These are phyloP conservation scores for sheep (Ovis aries) DNA, from an alignment of 2,113 vertebrate species.

Conservation along the genomic window DNA sequence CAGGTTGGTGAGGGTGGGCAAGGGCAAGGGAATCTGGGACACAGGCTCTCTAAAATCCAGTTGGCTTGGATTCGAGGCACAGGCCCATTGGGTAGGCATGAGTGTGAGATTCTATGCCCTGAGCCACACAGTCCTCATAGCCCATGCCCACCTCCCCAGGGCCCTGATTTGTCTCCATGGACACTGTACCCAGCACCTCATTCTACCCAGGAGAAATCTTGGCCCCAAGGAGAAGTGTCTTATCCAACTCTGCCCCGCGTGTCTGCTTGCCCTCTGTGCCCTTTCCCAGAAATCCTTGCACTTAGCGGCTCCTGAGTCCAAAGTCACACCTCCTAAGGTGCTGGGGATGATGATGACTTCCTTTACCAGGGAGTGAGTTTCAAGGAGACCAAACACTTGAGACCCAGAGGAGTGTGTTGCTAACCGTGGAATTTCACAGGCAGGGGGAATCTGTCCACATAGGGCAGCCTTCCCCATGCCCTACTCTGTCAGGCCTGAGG, in stretches of 20 bases:
- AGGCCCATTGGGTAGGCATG: accelerated
- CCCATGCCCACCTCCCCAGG: accelerated
- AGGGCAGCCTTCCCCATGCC: background rate
- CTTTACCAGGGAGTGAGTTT: background rate
- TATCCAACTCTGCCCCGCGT: accelerated
- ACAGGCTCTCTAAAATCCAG: background rate
- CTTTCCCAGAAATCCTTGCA: background rate
- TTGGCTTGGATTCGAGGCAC: background rate
- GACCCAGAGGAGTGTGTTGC: background rate
- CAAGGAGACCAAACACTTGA: background rate
- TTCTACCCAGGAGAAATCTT: background rate
- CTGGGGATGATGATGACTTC: background rate
- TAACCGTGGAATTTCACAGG: background rate
- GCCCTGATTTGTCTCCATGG: background rate
- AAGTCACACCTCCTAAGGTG: background rate
- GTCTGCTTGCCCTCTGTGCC: accelerated
- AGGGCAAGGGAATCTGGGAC: background rate
- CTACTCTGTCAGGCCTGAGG: background rate
- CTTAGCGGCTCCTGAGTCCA: background rate
- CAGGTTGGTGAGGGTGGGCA: background rate
- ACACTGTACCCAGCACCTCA: no score
- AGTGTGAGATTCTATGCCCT: background rate
- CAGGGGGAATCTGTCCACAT: background rate
- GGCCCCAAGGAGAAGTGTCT: background rate
- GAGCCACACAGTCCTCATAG: background rate